Conservation (phyloP, 2,113 vertebrate genomes). For the Arothron firmamentum region DNA sequence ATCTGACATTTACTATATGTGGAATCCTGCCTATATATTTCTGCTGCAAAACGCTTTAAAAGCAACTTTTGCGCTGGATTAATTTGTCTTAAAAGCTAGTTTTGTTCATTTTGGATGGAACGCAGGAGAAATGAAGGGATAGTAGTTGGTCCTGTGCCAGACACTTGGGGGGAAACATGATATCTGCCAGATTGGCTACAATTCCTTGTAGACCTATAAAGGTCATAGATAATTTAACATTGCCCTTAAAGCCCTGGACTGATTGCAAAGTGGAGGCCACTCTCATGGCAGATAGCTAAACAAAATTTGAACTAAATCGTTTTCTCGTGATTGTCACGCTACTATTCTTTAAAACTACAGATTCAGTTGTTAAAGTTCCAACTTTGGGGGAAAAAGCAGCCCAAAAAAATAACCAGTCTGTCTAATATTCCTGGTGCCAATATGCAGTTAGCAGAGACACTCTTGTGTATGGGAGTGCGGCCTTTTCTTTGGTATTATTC, state of each 20-base stretch:
- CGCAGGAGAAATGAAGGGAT: background rate
- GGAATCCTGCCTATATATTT: no score
- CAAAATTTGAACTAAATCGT: conserved; percentile 15
- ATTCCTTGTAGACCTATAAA: conserved; percentile 54
- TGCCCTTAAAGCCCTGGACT: conserved; percentile 26
- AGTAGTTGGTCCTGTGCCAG: conserved; percentile 46
- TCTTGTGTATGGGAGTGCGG: conserved; percentile 35
- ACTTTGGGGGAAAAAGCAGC: conserved; percentile 9
- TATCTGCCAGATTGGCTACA: conserved; percentile 50
- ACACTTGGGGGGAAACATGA: conserved; percentile 35
- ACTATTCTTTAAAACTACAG: conserved; percentile 14
- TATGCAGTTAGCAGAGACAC: conserved; percentile 30
- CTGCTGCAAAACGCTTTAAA: background rate
- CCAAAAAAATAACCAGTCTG: conserved; percentile 29
- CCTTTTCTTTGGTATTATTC: conserved; percentile 56
- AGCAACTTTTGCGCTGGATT: background rate
- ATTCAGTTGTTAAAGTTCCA: conserved; percentile 12
- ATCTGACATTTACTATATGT: no score
- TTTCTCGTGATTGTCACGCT: conserved; percentile 6
- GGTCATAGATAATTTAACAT: conserved; percentile 61
- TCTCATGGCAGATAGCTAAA: conserved; percentile 25
- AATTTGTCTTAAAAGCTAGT: background rate
- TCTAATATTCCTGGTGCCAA: conserved; percentile 30
- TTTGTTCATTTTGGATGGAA: conserved; percentile 8
- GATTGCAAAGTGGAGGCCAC: conserved; percentile 23